phyloP scores from a whole-genome alignment of 2,113 vertebrate species.

The Tricholaema leucomelas region DNA sequence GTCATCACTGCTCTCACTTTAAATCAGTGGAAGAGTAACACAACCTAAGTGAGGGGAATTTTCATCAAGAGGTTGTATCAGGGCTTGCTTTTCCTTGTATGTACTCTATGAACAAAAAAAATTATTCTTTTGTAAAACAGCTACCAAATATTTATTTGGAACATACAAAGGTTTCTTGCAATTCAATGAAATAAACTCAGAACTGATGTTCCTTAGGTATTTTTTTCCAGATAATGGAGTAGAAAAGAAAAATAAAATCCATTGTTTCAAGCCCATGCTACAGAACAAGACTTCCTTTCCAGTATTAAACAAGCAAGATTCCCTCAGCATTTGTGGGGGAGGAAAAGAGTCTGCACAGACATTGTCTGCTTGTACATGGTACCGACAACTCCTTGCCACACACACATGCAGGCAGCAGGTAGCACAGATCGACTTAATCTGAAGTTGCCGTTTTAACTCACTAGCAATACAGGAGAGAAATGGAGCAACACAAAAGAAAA shows the following conservation, averaged over 20 bases:
- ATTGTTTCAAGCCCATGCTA: slow-evolving; percentile 68
- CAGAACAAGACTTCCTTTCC: slow-evolving; percentile 69
- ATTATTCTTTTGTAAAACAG: not conserved
- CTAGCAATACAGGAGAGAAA: not conserved
- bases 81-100: not conserved
- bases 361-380: not conserved
- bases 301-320: slow-evolving; percentile 61
- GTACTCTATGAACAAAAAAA: not conserved
- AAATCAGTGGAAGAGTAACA: not conserved
- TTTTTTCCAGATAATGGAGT: slow-evolving; percentile 48
- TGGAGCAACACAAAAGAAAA: not conserved
- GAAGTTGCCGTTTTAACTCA: not conserved
- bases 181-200: slow-evolving; percentile 54
- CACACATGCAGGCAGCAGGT: not conserved
- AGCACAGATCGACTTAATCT: not conserved
- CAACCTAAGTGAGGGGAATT: not conserved
- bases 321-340: slow-evolving; percentile 43
- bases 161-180: slow-evolving; percentile 51
- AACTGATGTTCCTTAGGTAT: slow-evolving; percentile 23
- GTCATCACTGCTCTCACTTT: not conserved
- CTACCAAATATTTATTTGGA: slow-evolving; percentile 59
- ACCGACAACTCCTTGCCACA: slow-evolving; percentile 16
- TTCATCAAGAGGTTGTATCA: not conserved
- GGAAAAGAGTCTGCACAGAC: slow-evolving; percentile 35
- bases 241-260: slow-evolving; percentile 24